Conservation (phyloP, 2,113 vertebrate genomes). For the Laticauda laticaudata region DNA sequence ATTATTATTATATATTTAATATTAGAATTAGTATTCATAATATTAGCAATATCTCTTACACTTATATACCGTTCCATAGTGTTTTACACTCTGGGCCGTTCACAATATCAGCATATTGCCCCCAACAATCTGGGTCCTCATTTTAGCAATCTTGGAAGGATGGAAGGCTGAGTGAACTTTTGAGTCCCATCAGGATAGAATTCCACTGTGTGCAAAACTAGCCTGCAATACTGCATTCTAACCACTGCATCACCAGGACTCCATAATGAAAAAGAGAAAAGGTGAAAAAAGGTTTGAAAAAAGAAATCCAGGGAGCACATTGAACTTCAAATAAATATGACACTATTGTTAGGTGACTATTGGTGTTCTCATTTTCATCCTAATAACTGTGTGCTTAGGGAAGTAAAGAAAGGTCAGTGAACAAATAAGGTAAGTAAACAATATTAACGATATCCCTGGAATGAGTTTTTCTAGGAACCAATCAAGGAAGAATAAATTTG, state of each 20-base stretch:
- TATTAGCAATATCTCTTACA: not conserved
- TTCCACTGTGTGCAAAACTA: not conserved
- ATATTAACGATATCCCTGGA: not conserved
- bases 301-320: not conserved
- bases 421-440: not conserved
- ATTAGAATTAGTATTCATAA: not conserved
- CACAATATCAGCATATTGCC: not conserved
- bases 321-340: not conserved
- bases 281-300: not conserved
- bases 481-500: not conserved
- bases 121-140: not conserved
- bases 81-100: not conserved
- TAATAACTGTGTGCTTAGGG: not conserved
- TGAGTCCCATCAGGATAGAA: not conserved
- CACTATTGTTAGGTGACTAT: not conserved
- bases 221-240: not conserved
- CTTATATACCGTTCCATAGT: not conserved
- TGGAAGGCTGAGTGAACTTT: not conserved
- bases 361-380: not conserved
- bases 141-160: not conserved
- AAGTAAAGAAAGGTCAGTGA: not conserved
- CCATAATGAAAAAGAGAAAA: not conserved
- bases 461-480: not conserved
- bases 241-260: not conserved
- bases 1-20: not conserved